Conservation (phyloP, 2,113 vertebrate species). For the Smithornis capensis region DNA sequence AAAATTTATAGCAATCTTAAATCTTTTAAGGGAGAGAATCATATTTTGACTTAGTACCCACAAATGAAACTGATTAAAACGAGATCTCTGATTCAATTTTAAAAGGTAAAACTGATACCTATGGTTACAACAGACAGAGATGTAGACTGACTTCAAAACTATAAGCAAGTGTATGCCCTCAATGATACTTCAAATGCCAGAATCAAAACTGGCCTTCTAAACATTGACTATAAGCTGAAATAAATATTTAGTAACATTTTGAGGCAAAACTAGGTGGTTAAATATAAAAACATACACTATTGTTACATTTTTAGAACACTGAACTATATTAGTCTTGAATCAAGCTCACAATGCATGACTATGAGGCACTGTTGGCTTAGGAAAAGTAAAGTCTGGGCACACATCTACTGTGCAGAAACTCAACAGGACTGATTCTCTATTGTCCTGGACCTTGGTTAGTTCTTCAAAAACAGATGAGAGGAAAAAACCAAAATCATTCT, state of each 20-base stretch:
- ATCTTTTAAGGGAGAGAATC: neutral
- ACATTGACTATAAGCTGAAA: neutral
- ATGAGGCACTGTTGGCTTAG: neutral
- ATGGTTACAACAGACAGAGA: neutral
- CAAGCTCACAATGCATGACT: neutral
- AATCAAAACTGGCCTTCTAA: neutral
- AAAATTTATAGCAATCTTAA: slow-evolving; percentile 57
- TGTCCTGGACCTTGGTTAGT: neutral
- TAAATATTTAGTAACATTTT: neutral
- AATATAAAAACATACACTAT: neutral
- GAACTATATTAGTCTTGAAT: neutral
- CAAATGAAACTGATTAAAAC: slow-evolving; percentile 16
- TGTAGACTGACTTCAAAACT: neutral
- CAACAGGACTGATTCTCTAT: neutral
- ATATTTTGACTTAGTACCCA: neutral
- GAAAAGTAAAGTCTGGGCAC: neutral
- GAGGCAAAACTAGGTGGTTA: neutral
- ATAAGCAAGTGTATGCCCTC: neutral
- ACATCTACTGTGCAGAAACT: neutral
- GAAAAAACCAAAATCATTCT: neutral
- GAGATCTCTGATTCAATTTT: neutral
- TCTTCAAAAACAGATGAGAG: neutral
- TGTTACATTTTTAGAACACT: neutral
- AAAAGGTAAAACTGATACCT: neutral
- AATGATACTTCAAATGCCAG: neutral